Evolutionary conservation across 2,797 vertebrate species (phyloP).

Genomic region (Phalanger gymnotis): DNA sequence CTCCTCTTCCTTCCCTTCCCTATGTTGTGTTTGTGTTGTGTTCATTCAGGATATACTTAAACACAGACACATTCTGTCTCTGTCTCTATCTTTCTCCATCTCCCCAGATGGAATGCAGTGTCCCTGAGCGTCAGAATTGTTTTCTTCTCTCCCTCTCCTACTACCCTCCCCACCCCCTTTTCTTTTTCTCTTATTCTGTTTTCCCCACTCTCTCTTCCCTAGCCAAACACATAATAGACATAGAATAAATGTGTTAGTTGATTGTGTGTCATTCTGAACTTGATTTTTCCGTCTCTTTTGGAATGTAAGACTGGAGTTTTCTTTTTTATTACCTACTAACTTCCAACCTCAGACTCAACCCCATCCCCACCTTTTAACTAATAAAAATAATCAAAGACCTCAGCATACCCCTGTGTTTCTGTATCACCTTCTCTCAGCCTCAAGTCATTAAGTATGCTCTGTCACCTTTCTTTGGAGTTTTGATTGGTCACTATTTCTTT

Average conservation of each 20-base stretch:
- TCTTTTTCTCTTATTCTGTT: too few relatives aligned
- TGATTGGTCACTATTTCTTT: neutral
- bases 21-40: neutral
- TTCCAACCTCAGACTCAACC: neutral
- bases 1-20: too few relatives aligned
- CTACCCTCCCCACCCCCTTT: too few relatives aligned
- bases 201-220: too few relatives aligned
- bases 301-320: neutral
- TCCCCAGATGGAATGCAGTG: too few relatives aligned
- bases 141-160: too few relatives aligned
- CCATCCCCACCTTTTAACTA: neutral
- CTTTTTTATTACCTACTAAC: neutral
- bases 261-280: too few relatives aligned
- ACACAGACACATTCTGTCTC: too few relatives aligned
- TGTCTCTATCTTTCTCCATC: too few relatives aligned
- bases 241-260: neutral
- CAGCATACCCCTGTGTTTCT: neutral
- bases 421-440: neutral
- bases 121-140: too few relatives aligned
- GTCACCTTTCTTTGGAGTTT: neutral
- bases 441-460: neutral
- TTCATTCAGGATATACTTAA: neutral
- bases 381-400: neutral
- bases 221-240: neutral
- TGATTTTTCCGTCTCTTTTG: neutral